Evolutionary conservation across 2,113 vertebrate species (phyloP).

Genomic region (Erinaceus europaeus): DNA sequence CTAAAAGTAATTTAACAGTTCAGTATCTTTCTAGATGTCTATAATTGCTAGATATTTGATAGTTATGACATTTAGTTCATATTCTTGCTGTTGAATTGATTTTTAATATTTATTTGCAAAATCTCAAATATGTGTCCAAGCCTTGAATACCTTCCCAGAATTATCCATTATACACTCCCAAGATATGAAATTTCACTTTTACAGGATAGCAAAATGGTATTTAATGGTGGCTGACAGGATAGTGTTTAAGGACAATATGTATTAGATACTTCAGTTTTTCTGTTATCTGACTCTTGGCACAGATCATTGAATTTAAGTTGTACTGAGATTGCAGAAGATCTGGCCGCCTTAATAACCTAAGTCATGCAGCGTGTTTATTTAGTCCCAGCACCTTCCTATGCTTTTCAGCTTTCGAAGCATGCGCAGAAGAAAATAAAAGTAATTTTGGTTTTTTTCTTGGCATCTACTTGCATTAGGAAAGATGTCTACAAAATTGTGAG

Average conservation of each 20-base stretch:
- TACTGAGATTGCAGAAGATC: slow-evolving; percentile 17
- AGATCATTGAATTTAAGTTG: slow-evolving; percentile 67
- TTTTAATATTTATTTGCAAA: slow-evolving; percentile 69
- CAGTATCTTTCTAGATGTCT: background rate
- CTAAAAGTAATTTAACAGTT: background rate
- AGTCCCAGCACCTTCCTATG: background rate
- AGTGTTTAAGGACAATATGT: slow-evolving; percentile 49
- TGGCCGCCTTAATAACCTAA: slow-evolving; percentile 38
- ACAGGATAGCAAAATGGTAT: slow-evolving; percentile 50
- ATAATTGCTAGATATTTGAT: background rate
- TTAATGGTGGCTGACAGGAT: slow-evolving; percentile 66
- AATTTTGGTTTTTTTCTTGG: slow-evolving; percentile 40
- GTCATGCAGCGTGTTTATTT: slow-evolving; percentile 47
- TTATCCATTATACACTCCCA: slow-evolving; percentile 4
- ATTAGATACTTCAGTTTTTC: slow-evolving; percentile 63
- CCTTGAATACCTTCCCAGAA: slow-evolving; percentile 64
- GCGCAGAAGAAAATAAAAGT: slow-evolving; percentile 55
- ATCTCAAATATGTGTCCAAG: slow-evolving; percentile 24
- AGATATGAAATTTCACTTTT: slow-evolving; percentile 42
- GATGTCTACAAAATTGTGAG: background rate
- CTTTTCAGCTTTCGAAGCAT: slow-evolving; percentile 60
- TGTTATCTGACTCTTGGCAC: slow-evolving; percentile 64
- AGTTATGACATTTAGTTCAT: slow-evolving; percentile 16
- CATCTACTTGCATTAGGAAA: slow-evolving; percentile 56
- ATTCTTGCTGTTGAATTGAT: slow-evolving; percentile 58